A percentile compares a stretch with the other conserved stretches of the same genome.
Evolutionary conservation across 2,797 vertebrate genomes (phyloP).

Genomic region (Peromyscus attwateri): DNA sequence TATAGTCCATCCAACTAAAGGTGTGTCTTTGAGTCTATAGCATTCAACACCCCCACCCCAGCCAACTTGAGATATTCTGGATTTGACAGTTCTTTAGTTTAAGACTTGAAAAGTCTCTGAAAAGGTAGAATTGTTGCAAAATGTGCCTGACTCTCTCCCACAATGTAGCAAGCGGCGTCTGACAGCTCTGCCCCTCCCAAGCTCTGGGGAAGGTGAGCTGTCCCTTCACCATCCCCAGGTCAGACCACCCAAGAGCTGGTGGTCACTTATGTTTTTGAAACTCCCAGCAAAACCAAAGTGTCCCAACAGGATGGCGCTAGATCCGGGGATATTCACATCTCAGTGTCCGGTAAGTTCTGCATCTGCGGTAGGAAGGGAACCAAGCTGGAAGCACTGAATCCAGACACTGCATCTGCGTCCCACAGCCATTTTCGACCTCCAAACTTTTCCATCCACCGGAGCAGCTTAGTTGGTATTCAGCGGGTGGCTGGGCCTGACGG

Average conservation of each 20-base stretch:
- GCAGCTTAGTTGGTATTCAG: constrained; percentile 64
- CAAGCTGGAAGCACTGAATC: background rate
- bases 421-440: constrained; percentile 50
- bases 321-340: background rate
- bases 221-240: background rate
- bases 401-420: background rate
- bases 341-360: background rate
- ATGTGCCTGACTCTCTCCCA: background rate
- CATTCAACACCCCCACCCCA: no score
- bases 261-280: background rate
- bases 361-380: background rate
- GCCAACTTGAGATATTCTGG: background rate
- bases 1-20: background rate
- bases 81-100: background rate
- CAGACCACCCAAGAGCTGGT: background rate
- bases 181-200: background rate
- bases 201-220: background rate
- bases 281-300: background rate
- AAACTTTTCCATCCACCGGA: constrained; percentile 67
- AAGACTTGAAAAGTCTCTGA: background rate
- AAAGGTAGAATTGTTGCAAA: background rate
- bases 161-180: background rate
- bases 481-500: background rate
- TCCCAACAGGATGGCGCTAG: rapidly evolving
- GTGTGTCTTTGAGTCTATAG: background rate